Evolutionary conservation across 2,113 vertebrate genomes (phyloP).

Genomic region (Phaetusa simplex): DNA sequence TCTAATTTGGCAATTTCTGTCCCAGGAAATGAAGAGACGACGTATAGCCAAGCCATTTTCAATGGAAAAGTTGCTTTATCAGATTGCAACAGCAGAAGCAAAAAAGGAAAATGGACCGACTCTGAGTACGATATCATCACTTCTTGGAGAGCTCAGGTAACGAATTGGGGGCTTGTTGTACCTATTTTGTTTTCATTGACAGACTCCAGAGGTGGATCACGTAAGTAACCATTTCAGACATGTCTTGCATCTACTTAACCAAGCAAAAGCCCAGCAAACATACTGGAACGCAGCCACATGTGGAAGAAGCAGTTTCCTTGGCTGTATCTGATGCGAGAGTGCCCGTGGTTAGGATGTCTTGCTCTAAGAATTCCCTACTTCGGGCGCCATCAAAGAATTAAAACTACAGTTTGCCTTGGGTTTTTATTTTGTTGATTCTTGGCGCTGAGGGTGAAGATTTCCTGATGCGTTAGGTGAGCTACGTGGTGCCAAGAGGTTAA

Average conservation of each 20-base stretch:
- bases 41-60: conserved; percentile 97
- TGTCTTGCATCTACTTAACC: not conserved
- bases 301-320: not conserved
- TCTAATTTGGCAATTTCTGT: not conserved
- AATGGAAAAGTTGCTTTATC: conserved; percentile 99
- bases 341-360: not conserved
- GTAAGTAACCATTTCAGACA: conserved; percentile 1
- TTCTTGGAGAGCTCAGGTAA: conserved; percentile 98
- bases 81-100: conserved; percentile 94
- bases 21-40: conserved; percentile 95
- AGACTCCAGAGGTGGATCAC: not conserved
- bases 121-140: conserved; percentile 92
- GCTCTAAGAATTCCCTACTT: not conserved
- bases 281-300: not conserved
- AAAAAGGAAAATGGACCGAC: conserved; percentile 95
- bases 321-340: not conserved
- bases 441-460: not conserved
- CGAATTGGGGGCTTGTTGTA: not conserved
- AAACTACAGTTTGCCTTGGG: not conserved
- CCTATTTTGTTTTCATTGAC: conserved; percentile 5
- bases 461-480: not conserved
- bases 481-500: not conserved
- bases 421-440: not conserved
- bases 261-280: not conserved
- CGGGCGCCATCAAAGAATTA: not conserved